Base-by-base conservation (phyloP, 1,140 invertebrate species). In the Drosophila guanche region DNA sequence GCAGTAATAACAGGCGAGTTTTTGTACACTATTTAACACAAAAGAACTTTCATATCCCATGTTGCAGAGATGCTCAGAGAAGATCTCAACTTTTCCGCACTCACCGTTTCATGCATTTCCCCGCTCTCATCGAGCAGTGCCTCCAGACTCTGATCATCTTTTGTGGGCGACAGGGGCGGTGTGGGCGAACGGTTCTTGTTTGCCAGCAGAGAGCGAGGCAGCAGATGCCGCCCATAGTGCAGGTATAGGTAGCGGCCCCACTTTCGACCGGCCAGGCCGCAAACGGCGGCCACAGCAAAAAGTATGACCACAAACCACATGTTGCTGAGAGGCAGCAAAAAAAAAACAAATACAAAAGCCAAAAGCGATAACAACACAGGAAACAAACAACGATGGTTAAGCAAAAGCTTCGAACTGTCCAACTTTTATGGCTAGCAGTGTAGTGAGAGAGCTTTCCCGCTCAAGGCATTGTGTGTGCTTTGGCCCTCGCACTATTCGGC, bases 41-140 rank as follows among this genome's bases (percentile, higher is more conserved):
- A 37, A 3, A 20, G 16, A 20, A 20, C 16, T 20, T 20, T 20
- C 16, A 20, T 29, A 29, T 27, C 27, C 27, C 27, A 27, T 27
- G 7, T 1, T 20, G 27, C 1, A 6, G 27, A 27, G 25, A 27
- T 27, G 5, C 25, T 27, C 25, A 27, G 4, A 27, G 4, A 25
- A 5, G 16, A 37, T 8, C 42, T 47, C 27, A 25, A 47, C 29
- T 40, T 0, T 5, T 6, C n/a, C 47, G n/a, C 52, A 81, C 90
- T 91, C 84, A 91, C 90, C 90, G 90, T 91, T 86, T 91, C 90
- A 23, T 91, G 90, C 90, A 91, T 91, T 67, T 91, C 90, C 14
- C 90, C 75, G 61, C 89, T 89, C 54, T 90, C 90, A 43, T 91
- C 90, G 37, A 91, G 76, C 58, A 90, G 56, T 5, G 83, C 74